Evolutionary conservation across 1,140 invertebrate species (phyloP).

Genomic region (Zaprionus gabonicus): DNA sequence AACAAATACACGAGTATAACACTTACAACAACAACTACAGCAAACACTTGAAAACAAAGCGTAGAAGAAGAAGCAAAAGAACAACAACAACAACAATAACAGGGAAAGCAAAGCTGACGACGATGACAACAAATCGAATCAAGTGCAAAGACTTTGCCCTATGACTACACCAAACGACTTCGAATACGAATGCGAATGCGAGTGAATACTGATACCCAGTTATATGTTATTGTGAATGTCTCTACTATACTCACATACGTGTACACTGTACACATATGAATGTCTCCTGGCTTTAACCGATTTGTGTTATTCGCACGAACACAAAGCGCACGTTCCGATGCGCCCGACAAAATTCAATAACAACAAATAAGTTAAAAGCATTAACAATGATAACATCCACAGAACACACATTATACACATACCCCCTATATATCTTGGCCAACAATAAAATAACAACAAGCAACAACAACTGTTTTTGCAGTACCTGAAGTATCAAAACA

Average conservation of each 20-base stretch:
- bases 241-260: conserved; percentile 2
- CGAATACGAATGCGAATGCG: conserved; percentile 1
- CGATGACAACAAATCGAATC: conserved; percentile 69
- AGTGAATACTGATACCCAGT: background rate
- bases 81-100: conserved; percentile 25
- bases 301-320: conserved; percentile 5
- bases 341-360: conserved; percentile 32
- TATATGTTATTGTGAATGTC: conserved; percentile 6
- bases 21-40: conserved; percentile 11
- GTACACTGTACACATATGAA: background rate
- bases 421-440: background rate
- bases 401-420: background rate
- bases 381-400: conserved; percentile 31
- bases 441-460: background rate
- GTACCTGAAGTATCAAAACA: conserved; percentile 7
- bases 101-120: conserved; percentile 11
- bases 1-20: conserved; percentile 46
- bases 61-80: background rate
- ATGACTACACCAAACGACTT: conserved; percentile 67
- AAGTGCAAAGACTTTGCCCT: conserved; percentile 75
- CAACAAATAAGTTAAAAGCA: conserved; percentile 20
- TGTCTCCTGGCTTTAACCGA: conserved; percentile 12
- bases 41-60: conserved; percentile 43
- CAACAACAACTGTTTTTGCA: conserved; percentile 30
- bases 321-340: conserved; percentile 35